Evolutionary conservation across 1,140 invertebrate species (phyloP).

Genomic region (Chironomus striatipennis): DNA sequence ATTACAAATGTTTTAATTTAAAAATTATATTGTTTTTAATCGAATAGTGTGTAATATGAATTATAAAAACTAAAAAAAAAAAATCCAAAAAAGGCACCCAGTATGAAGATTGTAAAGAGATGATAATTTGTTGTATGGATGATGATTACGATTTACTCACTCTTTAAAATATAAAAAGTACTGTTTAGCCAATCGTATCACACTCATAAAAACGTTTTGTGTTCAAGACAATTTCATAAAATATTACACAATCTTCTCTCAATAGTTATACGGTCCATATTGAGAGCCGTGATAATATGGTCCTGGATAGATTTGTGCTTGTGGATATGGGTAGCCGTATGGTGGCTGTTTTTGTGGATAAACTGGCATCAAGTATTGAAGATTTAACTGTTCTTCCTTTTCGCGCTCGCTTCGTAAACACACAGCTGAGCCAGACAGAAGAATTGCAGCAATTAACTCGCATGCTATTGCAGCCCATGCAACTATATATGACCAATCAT

Average conservation of each 20-base stretch:
- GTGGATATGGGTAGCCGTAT: conserved; percentile 70
- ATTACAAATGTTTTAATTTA: not conserved
- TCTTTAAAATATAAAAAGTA: not conserved
- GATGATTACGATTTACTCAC: not conserved
- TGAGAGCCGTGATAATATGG: conserved; percentile 86
- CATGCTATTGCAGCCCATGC: conserved; percentile 90
- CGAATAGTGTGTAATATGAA: not conserved
- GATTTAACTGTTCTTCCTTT: conserved; percentile 88
- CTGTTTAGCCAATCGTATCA: conserved; percentile 15
- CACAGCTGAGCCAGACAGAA: conserved; percentile 85
- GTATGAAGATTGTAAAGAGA: conserved; percentile 5
- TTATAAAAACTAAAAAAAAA: not conserved
- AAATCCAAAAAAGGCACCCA: not conserved
- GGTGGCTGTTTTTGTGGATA: conserved; percentile 86
- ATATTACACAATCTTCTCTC: conserved; percentile 29
- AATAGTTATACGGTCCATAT: conserved; percentile 87
- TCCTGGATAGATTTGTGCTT: conserved; percentile 72
- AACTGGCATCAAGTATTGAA: conserved; percentile 96
- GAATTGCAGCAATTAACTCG: conserved; percentile 76
- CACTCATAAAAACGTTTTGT: not conserved
- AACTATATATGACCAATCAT: conserved; percentile 93
- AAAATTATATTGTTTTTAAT: conserved; percentile 7
- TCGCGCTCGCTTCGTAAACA: conserved; percentile 86
- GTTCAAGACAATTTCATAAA: not conserved
- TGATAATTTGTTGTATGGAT: conserved; percentile 18